phyloP scores from a whole-genome alignment of 2,888 invertebrate genomes.

The Sicus ferrugineus region DNA sequence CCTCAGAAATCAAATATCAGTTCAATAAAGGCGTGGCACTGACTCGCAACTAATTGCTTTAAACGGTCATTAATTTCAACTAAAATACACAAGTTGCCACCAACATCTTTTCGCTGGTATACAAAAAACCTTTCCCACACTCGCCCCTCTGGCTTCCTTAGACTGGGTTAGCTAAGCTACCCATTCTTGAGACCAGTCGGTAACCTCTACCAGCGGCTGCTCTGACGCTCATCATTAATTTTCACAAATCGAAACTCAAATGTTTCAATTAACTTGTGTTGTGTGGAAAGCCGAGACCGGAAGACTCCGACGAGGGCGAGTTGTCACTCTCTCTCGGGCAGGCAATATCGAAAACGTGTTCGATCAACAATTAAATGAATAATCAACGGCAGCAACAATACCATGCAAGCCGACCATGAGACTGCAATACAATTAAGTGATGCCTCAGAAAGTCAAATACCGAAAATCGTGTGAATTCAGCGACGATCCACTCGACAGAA shows the following conservation, averaged over 20 bases:
- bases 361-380: constrained; percentile 11
- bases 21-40: background rate
- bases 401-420: background rate
- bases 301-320: background rate
- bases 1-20: background rate
- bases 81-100: no score
- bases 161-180: background rate
- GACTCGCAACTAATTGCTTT: background rate
- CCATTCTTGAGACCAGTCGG: background rate
- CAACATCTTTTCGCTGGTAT: no score
- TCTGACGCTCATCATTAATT: constrained; percentile 23
- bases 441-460: constrained; percentile 26
- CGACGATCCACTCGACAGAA: constrained; percentile 4
- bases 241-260: constrained; percentile 18
- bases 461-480: constrained; percentile 30
- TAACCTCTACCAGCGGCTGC: constrained; percentile 3
- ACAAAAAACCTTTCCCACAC: constrained; percentile 2
- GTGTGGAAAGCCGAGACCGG: background rate
- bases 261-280: constrained; percentile 22
- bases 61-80: no score
- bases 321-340: constrained; percentile 16
- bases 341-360: constrained; percentile 16
- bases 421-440: constrained; percentile 10
- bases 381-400: background rate
- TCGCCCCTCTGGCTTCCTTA: background rate